Evolutionary conservation across 2,888 invertebrate genomes (phyloP), one percentile per base, ranked within the genome.

Genomic region (Cryptocephalus moraei): DNA sequence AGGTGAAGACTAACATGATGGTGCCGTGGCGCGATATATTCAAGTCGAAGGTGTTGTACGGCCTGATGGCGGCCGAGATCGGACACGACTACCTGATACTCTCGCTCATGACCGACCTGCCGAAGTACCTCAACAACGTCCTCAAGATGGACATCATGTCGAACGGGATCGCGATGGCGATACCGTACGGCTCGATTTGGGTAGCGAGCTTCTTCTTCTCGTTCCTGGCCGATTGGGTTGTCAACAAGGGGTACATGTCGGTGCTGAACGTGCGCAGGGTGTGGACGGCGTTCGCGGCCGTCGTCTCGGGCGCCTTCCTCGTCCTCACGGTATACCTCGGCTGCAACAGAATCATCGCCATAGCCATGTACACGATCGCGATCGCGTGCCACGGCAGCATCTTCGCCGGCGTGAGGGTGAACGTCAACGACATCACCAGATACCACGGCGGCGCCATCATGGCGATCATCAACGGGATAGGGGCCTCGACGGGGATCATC

Each of bases 1-100:
- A 47, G 32, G 2, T 8, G 11, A 45, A n/a, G 33, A 39, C 13
- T 13, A n/a, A 12, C 8, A 44, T 49, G 41, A 46, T 43, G 41
- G 50, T 48, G 32, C 52, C 52, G 8, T 52, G 52, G 52, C 2
- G 13, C 12, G 32, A 39, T n/a, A 45, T 52, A 8, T 43, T 32
- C n/a, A 43, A 11, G 12, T 36, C 38, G 12, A 8, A 41, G 31
- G 39, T 48, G 11, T 41, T 49, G 22, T 58, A 55, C 56, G 58
- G 55, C 1, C 44, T 86, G 12, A 77, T 84, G 9, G 76, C 76
- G 41, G 85, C 84, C 51, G 82, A 83, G 73, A 71, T 78, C 53
- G 77, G 77, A 8, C 81, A 81, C 62, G 79, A 80, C 56, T 81
- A 78, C 74, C 80, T 80, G 4, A 78, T 80, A 58, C 80, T 79